Evolutionary conservation across 2,113 vertebrate genomes (phyloP), one percentile per base, ranked within the genome.

Genomic region (Martes martes): DNA sequence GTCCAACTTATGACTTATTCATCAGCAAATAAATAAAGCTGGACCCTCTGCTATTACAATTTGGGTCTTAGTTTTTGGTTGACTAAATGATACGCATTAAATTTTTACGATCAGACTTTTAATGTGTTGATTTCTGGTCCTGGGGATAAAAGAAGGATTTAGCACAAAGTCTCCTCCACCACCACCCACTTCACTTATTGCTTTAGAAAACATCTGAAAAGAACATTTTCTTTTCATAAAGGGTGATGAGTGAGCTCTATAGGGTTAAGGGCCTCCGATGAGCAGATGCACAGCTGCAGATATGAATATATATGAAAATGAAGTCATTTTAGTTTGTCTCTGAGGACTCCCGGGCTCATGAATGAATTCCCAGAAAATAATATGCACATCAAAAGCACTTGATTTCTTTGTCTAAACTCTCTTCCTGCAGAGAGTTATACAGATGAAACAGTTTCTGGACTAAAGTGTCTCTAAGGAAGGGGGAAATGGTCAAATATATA

Each of bases 351-450:
- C 16, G 89, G 97, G 97, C 97, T 57, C 82, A 94, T 97, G 97
- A 98, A 97, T 95, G 81, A 98, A 98, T 98, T 98, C 85, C 98
- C 97, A 98, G 97, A 97, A 98, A 98, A 98, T 88, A 95, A 97
- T 63, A 95, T 76, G 74, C 86, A 86, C 76, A 92, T 93, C 94
- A 97, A 98, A 97, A 91, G 84, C 55, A 67, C n/a, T 89, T 83
- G 83, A 95, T 89, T 82, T 92, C 98, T 98, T 98, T 98, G 97
- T 98, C 95, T 97, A 95, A 92, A 97, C 94, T 96, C 89, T 98
- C 96, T 97, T 98, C 93, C 97, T 97, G 89, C 98, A 96, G 97
- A 98, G 45, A 88, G 81, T 91, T 97, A 89, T 52, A 96, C 87
- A 95, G 95, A 98, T 89, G 87, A 97, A 97, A 92, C 21, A 80